Conservation (phyloP, 1,140 invertebrate species). For the Wiebesia pumilae region DNA sequence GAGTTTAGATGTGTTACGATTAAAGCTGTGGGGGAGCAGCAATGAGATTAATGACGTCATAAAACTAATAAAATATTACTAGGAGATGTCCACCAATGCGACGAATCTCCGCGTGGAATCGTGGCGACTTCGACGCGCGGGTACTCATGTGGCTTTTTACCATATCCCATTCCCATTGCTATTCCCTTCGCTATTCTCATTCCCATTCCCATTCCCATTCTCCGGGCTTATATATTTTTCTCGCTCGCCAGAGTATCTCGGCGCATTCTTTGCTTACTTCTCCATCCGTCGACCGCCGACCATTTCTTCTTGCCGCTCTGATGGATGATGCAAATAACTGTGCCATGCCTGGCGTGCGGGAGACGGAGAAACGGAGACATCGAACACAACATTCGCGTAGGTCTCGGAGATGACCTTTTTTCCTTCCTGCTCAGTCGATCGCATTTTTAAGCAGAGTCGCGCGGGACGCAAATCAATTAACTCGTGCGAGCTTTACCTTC, state of each 20-base stretch:
- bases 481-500: not conserved
- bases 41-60: constrained; percentile 73
- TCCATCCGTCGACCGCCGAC: not conserved
- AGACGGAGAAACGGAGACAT: constrained; percentile 1
- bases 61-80: constrained; percentile 73
- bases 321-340: constrained; percentile 73
- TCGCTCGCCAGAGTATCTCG: not conserved
- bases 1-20: constrained; percentile 65
- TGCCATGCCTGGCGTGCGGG: constrained; percentile 56
- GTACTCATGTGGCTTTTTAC: constrained; percentile 4
- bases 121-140: constrained; percentile 37
- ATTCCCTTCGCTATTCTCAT: constrained; percentile 1
- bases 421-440: not conserved
- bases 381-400: not conserved
- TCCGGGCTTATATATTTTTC: constrained; percentile 15
- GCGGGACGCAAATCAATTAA: not conserved
- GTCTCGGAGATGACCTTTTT: not conserved
- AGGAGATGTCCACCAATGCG: constrained; percentile 64
- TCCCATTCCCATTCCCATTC: constrained; percentile 24
- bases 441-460: not conserved
- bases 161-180: constrained; percentile 29
- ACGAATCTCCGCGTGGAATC: constrained; percentile 58
- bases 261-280: constrained; percentile 30
- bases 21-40: constrained; percentile 65
- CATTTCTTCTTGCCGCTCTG: constrained; percentile 56